A percentile compares a stretch with the other conserved stretches of the same genome.
phyloP scores from a whole-genome alignment of 35 echinoderm and acorn worm genomes.

The Heliocidaris erythrogramma region DNA sequence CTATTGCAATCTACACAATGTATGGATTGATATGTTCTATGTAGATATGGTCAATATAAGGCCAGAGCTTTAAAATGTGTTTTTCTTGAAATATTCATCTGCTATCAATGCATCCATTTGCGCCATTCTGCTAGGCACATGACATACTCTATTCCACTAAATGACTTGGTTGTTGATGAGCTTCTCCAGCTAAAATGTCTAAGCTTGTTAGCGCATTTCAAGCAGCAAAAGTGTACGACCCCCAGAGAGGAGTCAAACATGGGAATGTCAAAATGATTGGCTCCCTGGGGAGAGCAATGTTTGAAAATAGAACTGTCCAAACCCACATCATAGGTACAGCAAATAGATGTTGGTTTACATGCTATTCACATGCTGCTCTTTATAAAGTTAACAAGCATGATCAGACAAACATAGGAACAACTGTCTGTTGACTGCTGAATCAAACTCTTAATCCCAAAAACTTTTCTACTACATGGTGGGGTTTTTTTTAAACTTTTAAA shows the following conservation, averaged over 20 bases:
- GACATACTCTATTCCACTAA: not conserved
- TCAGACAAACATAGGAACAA: not conserved
- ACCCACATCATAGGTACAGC: not conserved
- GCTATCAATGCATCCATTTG: not conserved
- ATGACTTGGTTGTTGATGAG: not conserved
- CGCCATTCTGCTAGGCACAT: not conserved
- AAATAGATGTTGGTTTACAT: not conserved
- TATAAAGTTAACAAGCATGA: not conserved
- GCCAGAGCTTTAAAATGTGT: not conserved
- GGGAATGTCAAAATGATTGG: conserved; percentile 37
- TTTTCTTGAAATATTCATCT: not conserved
- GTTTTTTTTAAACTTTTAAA: no score
- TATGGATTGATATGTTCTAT: no score
- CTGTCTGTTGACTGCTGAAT: no score
- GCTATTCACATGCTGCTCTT: not conserved
- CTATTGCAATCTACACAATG: no score
- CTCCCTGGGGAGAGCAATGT: not conserved
- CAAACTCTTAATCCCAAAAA: no score
- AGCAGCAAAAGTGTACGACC: not conserved
- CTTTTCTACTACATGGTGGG: no score
- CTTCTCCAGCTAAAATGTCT: not conserved
- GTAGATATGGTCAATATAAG: no score
- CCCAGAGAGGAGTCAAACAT: conserved; percentile 10
- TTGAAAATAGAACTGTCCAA: not conserved
- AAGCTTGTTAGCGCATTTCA: conserved; percentile 1